phyloP scores from a whole-genome alignment of 2,888 invertebrate species.

The Aporophyla lueneburgensis region DNA sequence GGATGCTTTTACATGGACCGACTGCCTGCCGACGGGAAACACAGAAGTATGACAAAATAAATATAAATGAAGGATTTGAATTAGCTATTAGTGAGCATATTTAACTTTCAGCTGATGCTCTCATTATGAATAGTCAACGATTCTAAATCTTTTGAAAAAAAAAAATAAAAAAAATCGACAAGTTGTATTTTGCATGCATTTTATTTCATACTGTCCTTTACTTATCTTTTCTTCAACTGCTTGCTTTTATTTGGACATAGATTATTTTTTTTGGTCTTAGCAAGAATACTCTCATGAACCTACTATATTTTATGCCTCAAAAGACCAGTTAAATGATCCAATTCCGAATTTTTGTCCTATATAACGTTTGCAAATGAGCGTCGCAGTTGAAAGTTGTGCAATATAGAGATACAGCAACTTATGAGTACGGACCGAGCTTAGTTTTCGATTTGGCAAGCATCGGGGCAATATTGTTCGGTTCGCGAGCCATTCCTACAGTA shows the following conservation, averaged over 20 bases:
- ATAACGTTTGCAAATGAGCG: slow-evolving; percentile 69
- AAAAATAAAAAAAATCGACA: too few species aligned
- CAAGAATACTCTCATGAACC: background rate
- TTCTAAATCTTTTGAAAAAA: background rate
- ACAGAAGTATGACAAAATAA: background rate
- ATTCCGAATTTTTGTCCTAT: slow-evolving; percentile 54
- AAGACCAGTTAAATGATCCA: slow-evolving; percentile 33
- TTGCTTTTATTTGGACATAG: background rate
- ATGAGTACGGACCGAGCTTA: slow-evolving; percentile 74
- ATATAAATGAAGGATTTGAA: background rate
- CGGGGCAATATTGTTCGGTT: slow-evolving; percentile 73
- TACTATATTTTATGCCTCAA: slow-evolving; percentile 5
- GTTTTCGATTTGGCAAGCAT: slow-evolving; percentile 86
- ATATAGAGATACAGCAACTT: slow-evolving; percentile 64
- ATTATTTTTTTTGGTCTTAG: background rate
- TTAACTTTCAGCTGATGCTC: too few species aligned
- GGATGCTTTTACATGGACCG: too few species aligned
- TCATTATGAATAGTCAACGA: background rate
- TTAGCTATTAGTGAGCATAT: background rate
- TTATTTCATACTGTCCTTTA: background rate
- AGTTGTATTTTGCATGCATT: background rate
- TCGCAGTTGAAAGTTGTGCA: slow-evolving; percentile 60
- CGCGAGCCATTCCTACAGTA: slow-evolving; percentile 59
- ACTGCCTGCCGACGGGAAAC: background rate
- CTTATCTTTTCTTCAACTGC: background rate